Evolutionary conservation across 1,140 invertebrate genomes (phyloP), one percentile per base, ranked within the genome.

Genomic region (Leptonema lineaticorne): DNA sequence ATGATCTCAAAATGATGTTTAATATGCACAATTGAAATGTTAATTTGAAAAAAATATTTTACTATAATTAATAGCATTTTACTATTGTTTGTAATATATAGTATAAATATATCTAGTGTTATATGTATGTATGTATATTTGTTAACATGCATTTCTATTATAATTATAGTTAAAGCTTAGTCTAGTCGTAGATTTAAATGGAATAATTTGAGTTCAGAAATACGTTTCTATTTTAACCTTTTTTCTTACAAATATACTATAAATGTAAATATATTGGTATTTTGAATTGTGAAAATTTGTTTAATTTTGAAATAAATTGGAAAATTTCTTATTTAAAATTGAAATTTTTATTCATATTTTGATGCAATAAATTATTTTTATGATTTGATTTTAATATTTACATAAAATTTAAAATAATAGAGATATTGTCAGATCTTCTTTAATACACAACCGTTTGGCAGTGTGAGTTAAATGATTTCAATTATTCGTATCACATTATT

Each of bases 1-100:
- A 92, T 46, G 92, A 95, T 78, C 82, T 94, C n/a, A 90, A 89
- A 76, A 79, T 86, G 66, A 81, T 95, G 0, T 95, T 95, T 76
- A 86, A 87, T 57, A 83, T 91, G 81, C 83, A 76, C 76, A 73
- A 3, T 22, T 53, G 37, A 46, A 14, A 8, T 64, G 1, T 18
- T 50, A n/a, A n/a, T n/a, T n/a, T n/a, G n/a, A n/a, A n/a, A n/a
- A n/a, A n/a, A 37, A 62, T 50, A 26, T 26, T 24, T 24, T 58
- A 22, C 9, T 20, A 58, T n/a, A n/a, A n/a, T n/a, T n/a, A n/a
- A n/a, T n/a, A n/a, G 18, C 18, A 18, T 50, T 50, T 9, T 20
- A 9, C 6, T 50, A 20, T 50, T 50, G 18, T 37, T n/a, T n/a
- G n/a, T n/a, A n/a, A n/a, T 37, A 37, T 37, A 37, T 37, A 8